phyloP scores from a whole-genome alignment of 2,113 vertebrate genomes.

The Lonchura striata region DNA sequence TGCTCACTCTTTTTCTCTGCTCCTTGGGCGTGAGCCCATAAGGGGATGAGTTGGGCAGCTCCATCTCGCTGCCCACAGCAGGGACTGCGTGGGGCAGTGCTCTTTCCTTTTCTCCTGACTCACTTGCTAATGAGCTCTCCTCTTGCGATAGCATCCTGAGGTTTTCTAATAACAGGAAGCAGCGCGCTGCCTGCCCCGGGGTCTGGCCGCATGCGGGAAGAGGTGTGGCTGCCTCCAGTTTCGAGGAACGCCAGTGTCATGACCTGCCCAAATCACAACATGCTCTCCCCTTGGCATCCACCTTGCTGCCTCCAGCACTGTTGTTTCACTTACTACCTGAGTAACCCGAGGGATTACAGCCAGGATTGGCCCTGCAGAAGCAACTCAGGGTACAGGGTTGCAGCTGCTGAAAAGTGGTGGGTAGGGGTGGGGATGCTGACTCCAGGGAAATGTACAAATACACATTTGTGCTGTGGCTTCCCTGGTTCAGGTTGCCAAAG shows the following conservation, averaged over 20 bases:
- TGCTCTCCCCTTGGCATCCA: background rate
- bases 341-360: background rate
- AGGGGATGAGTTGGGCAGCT: background rate
- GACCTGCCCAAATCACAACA: fast-evolving
- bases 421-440: background rate
- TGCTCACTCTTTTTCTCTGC: background rate
- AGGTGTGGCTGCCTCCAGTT: constrained; percentile 31
- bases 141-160: background rate
- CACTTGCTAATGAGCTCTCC: background rate
- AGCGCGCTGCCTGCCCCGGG: fast-evolving
- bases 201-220: background rate
- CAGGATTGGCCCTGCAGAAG: background rate
- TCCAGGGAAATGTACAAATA: background rate
- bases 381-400: fast-evolving
- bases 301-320: background rate
- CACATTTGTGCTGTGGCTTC: background rate
- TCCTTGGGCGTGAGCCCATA: background rate
- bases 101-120: background rate
- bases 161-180: constrained; percentile 55
- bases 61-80: fast-evolving
- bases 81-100: fast-evolving
- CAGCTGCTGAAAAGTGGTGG: background rate
- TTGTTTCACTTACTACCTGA: background rate
- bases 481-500: background rate
- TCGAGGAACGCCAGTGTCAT: constrained; percentile 14